These are phyloP conservation scores for Caenorhabditis briggsae DNA, from an alignment of 1,140 invertebrate species.

Conservation along the genomic window DNA sequence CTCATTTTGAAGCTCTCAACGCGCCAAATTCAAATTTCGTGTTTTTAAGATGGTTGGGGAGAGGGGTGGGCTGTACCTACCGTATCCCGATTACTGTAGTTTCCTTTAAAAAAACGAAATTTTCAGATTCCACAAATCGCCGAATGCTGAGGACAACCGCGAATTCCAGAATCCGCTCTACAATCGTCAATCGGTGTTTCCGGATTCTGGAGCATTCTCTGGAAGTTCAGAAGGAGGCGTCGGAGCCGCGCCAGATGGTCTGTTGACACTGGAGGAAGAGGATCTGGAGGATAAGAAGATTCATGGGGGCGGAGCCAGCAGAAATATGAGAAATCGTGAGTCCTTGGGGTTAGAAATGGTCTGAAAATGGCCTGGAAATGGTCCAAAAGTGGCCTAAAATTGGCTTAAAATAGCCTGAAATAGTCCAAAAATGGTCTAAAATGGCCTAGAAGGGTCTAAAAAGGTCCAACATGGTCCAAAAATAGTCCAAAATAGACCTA, in stretches of 20 bases:
- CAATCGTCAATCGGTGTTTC: constrained; percentile 34
- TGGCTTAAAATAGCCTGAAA: too few species aligned
- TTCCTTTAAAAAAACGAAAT: constrained; percentile 4
- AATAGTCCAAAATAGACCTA: too few species aligned
- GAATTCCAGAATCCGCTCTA: constrained; percentile 71
- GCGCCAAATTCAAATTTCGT: too few species aligned
- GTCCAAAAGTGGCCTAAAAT: too few species aligned
- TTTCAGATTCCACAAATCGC: constrained; percentile 53
- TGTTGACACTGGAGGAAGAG: constrained; percentile 54
- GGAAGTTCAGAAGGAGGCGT: not conserved
- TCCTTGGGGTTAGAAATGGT: not conserved
- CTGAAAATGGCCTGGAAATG: too few species aligned
- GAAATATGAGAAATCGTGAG: constrained; percentile 29
- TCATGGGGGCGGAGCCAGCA: constrained; percentile 26
- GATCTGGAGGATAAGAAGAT: constrained; percentile 62
- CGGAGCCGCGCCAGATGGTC: not conserved
- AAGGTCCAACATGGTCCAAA: too few species aligned
- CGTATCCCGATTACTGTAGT: too few species aligned
- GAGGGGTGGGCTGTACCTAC: too few species aligned
- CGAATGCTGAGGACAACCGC: constrained; percentile 63
- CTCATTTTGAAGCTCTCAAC: too few species aligned
- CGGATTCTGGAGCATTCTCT: constrained; percentile 6
- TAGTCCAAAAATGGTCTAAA: too few species aligned
- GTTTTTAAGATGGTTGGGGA: too few species aligned
- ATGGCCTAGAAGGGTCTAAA: too few species aligned